phyloP scores from a whole-genome alignment of 2,888 invertebrate species.

The Leucophora obtusa region DNA sequence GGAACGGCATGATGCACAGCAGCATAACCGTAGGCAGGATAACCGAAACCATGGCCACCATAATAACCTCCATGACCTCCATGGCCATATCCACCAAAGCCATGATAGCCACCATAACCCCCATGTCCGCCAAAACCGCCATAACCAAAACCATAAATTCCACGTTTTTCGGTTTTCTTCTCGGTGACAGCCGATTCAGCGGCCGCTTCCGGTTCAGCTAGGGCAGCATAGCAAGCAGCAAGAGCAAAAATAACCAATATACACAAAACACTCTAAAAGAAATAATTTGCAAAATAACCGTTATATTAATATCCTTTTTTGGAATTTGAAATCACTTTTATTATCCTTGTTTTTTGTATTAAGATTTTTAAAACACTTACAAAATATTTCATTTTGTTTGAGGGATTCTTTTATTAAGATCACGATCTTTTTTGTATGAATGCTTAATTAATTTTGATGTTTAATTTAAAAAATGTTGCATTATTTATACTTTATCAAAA shows the following conservation, averaged over 20 bases:
- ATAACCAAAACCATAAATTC: slow-evolving; percentile 66
- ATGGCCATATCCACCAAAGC: slow-evolving; percentile 34
- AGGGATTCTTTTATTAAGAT: slow-evolving; percentile 35
- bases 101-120: slow-evolving; percentile 46
- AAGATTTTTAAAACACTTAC: slow-evolving; percentile 55
- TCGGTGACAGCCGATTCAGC: slow-evolving; percentile 56
- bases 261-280: slow-evolving; percentile 63
- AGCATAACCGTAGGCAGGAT: slow-evolving; percentile 27
- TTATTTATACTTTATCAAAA: slow-evolving; percentile 57
- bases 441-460: slow-evolving; percentile 59
- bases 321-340: too few relatives aligned
- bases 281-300: background rate
- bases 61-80: slow-evolving; percentile 53
- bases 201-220: slow-evolving; percentile 51
- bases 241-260: slow-evolving; percentile 62
- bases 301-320: slow-evolving; percentile 6
- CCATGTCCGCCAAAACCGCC: too few relatives aligned
- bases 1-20: slow-evolving; percentile 36
- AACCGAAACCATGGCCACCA: slow-evolving; percentile 53
- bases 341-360: slow-evolving; percentile 1
- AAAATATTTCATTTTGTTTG: slow-evolving; percentile 65
- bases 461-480: slow-evolving; percentile 35
- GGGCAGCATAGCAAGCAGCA: slow-evolving; percentile 57
- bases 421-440: slow-evolving; percentile 59
- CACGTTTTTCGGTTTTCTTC: slow-evolving; percentile 67